Evolutionary conservation across 2,797 vertebrate genomes (phyloP).

Genomic region (Enoplosus armatus): DNA sequence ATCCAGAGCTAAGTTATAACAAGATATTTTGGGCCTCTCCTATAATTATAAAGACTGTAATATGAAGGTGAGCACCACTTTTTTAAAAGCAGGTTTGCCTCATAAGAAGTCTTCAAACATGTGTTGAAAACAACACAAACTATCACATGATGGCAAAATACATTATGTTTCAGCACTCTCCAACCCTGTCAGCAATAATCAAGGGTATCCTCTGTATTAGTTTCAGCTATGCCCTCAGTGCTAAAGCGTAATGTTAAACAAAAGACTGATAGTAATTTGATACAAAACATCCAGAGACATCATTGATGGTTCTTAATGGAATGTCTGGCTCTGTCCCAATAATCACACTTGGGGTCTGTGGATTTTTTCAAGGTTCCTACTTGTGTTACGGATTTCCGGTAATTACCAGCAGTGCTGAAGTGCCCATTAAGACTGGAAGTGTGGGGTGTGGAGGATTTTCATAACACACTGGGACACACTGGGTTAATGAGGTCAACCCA

Average conservation of each 20-base stretch:
- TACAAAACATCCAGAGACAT: slow-evolving; percentile 45
- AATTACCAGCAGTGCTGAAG: slow-evolving; percentile 56
- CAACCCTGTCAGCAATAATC: slow-evolving; percentile 42
- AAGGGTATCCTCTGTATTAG: slow-evolving; percentile 39
- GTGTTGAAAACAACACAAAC: neutral
- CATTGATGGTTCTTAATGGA: slow-evolving; percentile 59
- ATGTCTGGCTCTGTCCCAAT: slow-evolving; percentile 55
- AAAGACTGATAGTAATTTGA: slow-evolving; percentile 45
- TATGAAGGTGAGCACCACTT: neutral
- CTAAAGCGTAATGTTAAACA: slow-evolving; percentile 38
- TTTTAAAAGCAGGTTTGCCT: slow-evolving; percentile 3
- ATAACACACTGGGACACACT: slow-evolving; percentile 20
- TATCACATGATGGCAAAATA: neutral
- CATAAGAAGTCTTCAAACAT: neutral
- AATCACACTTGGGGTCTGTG: slow-evolving; percentile 48
- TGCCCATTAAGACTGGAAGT: slow-evolving; percentile 34
- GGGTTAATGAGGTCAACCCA: slow-evolving; percentile 45
- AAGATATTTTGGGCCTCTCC: neutral
- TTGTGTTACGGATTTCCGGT: slow-evolving; percentile 52
- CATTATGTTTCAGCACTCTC: slow-evolving; percentile 7
- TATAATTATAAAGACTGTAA: neutral
- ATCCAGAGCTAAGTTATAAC: neutral
- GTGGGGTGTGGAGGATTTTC: slow-evolving; percentile 39
- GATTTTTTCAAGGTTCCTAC: slow-evolving; percentile 44
- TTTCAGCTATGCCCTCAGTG: slow-evolving; percentile 24